A percentile compares a stretch with the other conserved stretches of the same genome.
Evolutionary conservation across 2,888 invertebrate genomes (phyloP).

Genomic region (Drosophila meridionalis): DNA sequence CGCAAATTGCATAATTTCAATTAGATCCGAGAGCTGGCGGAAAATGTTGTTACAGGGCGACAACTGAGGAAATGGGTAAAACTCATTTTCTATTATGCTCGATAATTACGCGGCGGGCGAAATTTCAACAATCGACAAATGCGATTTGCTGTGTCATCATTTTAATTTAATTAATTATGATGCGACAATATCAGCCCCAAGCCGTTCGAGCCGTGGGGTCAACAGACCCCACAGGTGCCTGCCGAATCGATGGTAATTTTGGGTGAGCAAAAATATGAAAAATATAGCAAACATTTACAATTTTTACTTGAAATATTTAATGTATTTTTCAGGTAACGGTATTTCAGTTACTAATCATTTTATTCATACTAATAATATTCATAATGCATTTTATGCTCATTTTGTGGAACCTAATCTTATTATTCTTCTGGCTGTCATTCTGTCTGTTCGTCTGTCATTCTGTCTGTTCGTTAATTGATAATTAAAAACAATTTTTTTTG

Average conservation of each 20-base stretch:
- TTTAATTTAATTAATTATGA: constrained; percentile 48
- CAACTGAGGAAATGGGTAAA: constrained; percentile 13
- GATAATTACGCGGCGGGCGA: constrained; percentile 46
- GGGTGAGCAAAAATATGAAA: not conserved
- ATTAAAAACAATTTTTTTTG: no score
- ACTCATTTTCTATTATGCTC: constrained; percentile 45
- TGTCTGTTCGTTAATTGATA: not conserved
- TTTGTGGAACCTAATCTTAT: not conserved
- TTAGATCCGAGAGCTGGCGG: constrained; percentile 28
- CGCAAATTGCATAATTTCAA: constrained; percentile 57
- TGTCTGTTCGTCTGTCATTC: not conserved
- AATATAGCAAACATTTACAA: not conserved
- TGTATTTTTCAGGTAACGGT: not conserved
- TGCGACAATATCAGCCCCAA: constrained; percentile 5
- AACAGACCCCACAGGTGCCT: not conserved
- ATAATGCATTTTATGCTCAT: not conserved
- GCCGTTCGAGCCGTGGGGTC: not conserved
- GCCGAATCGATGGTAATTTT: not conserved
- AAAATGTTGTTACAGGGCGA: constrained; percentile 7
- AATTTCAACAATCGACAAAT: constrained; percentile 43
- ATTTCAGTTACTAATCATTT: not conserved
- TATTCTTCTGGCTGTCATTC: not conserved
- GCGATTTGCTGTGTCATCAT: constrained; percentile 42
- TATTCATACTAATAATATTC: not conserved
- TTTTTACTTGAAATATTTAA: not conserved